Conservation (phyloP, 2,113 vertebrate genomes). For the Sebastes fasciatus region DNA sequence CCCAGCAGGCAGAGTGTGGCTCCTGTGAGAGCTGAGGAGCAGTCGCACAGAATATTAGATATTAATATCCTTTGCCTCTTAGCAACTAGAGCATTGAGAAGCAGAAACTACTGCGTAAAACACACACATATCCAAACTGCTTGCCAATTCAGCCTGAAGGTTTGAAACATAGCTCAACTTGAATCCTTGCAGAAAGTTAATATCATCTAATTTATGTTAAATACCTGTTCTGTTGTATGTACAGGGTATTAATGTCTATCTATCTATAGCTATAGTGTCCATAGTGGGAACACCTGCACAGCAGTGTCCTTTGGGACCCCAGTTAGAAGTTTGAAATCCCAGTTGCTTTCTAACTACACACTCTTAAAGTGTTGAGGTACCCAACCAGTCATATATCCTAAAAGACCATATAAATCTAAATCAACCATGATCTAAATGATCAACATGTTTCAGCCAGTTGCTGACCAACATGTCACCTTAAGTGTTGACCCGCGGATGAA, state of each 20-base stretch:
- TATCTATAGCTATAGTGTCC: not conserved
- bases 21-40: constrained; percentile 45
- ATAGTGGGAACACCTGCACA: constrained; percentile 9
- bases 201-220: not conserved
- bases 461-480: too few species aligned
- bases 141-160: not conserved
- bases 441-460: too few species aligned
- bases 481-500: too few species aligned
- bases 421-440: too few species aligned
- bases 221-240: not conserved
- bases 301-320: constrained; percentile 16
- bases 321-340: constrained; percentile 17
- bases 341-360: not conserved
- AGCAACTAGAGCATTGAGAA: constrained; percentile 70
- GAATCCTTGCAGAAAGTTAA: not conserved
- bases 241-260: not conserved
- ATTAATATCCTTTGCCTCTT: constrained; percentile 78
- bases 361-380: not conserved
- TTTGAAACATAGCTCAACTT: not conserved
- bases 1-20: constrained; percentile 61
- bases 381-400: too few species aligned
- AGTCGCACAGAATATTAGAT: constrained; percentile 56
- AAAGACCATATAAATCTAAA: too few species aligned
- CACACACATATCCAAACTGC: not conserved
- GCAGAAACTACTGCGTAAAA: constrained; percentile 19